phyloP scores from a whole-genome alignment of 2,797 vertebrate species.

The Pseudomugil gertrudae region DNA sequence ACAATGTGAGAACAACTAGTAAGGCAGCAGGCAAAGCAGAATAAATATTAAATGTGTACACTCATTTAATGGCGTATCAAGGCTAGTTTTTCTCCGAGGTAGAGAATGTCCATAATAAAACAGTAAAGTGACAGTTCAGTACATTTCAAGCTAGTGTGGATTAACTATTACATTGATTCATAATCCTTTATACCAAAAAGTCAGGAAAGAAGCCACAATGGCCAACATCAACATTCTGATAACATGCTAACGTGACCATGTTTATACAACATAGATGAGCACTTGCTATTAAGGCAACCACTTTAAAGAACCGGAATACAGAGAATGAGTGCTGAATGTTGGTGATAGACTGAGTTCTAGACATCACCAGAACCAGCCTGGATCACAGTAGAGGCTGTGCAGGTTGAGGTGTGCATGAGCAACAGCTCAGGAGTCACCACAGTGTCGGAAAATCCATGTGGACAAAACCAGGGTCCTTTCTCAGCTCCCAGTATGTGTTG shows the following conservation, averaged over 20 bases:
- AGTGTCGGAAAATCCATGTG: conserved; percentile 88
- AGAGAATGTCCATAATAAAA: conserved; percentile 78
- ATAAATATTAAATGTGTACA: conserved; percentile 68
- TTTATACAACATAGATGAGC: conserved; percentile 70
- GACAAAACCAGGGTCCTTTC: conserved; percentile 89
- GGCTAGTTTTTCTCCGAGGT: conserved; percentile 80
- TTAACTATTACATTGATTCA: conserved; percentile 36
- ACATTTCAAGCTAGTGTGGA: conserved; percentile 43
- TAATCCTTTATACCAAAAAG: conserved; percentile 48
- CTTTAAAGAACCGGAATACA: conserved; percentile 60
- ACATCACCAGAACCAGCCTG: conserved; percentile 57
- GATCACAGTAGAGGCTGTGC: conserved; percentile 58
- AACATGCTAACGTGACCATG: conserved; percentile 74
- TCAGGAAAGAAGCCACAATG: conserved; percentile 42
- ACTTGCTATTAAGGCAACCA: conserved; percentile 82
- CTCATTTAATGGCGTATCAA: conserved; percentile 58
- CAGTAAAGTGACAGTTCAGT: conserved; percentile 45
- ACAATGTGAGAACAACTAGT: conserved; percentile 56
- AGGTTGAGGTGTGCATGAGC: conserved; percentile 18
- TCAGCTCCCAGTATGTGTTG: conserved; percentile 91
- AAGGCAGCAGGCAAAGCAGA: conserved; percentile 81
- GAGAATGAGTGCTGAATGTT: conserved; percentile 37
- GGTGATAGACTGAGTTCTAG: conserved; percentile 37
- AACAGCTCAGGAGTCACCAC: conserved; percentile 84
- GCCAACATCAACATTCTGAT: conserved; percentile 72